phyloP scores from a whole-genome alignment of 1,140 invertebrate species.

The Drosophila kepulauana region DNA sequence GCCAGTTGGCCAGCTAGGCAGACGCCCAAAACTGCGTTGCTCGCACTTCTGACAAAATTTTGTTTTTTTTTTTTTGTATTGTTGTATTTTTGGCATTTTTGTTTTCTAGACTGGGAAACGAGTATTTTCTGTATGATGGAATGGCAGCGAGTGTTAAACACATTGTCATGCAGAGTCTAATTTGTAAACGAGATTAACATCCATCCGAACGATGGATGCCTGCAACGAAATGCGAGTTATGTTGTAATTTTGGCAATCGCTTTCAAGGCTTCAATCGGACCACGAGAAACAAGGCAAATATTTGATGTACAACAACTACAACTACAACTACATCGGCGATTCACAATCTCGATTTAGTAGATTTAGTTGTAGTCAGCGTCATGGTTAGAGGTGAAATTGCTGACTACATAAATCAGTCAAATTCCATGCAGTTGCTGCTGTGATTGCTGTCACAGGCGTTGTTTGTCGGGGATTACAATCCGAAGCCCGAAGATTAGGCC shows the following conservation, averaged over 20 bases:
- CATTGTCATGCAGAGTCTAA: conserved; percentile 78
- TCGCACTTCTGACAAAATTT: neutral
- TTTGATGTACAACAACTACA: conserved; percentile 10
- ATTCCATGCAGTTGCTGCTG: conserved; percentile 28
- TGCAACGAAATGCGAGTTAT: conserved; percentile 16
- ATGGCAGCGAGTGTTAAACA: conserved; percentile 67
- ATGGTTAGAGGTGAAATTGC: conserved; percentile 19
- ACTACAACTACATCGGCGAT: conserved; percentile 1
- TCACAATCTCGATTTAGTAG: neutral
- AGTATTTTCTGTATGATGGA: conserved; percentile 11
- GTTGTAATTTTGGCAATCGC: conserved; percentile 60
- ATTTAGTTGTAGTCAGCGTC: neutral
- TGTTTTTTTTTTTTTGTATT: neutral
- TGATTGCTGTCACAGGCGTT: conserved; percentile 45
- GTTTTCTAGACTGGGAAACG: conserved; percentile 21
- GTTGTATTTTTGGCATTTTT: conserved; percentile 13
- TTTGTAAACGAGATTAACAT: conserved; percentile 73
- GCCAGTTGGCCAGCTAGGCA: conserved; percentile 7
- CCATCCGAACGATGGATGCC: conserved; percentile 16
- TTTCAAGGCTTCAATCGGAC: conserved; percentile 69
- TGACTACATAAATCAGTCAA: conserved; percentile 13
- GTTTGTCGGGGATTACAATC: conserved; percentile 41
- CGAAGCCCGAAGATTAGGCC: conserved; percentile 48
- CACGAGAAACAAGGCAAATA: conserved; percentile 64
- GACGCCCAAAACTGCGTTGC: conserved; percentile 8